Evolutionary conservation across 2,888 invertebrate genomes (phyloP), one percentile per base, ranked within the genome.

Genomic region (Athalia cordata): DNA sequence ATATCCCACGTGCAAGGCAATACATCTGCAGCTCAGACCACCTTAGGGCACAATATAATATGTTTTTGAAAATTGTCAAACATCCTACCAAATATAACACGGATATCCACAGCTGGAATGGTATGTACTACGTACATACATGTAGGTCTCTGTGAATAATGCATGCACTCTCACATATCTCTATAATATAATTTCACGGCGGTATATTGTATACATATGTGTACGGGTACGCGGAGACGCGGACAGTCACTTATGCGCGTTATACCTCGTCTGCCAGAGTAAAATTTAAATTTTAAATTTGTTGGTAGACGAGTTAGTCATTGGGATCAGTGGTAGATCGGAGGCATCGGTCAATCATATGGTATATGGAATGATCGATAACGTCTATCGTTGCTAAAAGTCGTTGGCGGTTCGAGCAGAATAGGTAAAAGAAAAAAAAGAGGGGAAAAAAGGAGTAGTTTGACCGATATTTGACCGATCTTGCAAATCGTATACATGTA

Each of bases 211-310:
- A 29, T 29, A 68, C 15, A 68, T 45, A 9, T 55, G 43, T 52
- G 11, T 11, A 68, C 52, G 45, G 52, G 55, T 66, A 66, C 15
- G 66, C 49, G n/a, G 29, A 29, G 29, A n/a, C 29, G 29, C 29
- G 29, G 29, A 29, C 29, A 29, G 11, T 50, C 43, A 52, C 50
- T 62, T 52, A 52, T 62, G 29, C 62, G 59, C 50, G 29, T 29
- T 29, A 29, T 64, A 57, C 43, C 8, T 75, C 64, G 75, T 64
- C 75, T 75, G 29, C 62, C 75, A 50, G 9, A 62, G 29, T 8
- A 9, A 52, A 75, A 75, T 75, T 62, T 64, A 43, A 75, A 61
- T 75, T 75, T 75, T 43, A 62, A 75, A 75, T 75, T 43, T 50
- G n/a, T 62, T 62, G 62, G 50, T 50, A 59, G 59, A 64, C 50